Conservation (phyloP, 2,888 invertebrate genomes). For the Rotaria socialis region DNA sequence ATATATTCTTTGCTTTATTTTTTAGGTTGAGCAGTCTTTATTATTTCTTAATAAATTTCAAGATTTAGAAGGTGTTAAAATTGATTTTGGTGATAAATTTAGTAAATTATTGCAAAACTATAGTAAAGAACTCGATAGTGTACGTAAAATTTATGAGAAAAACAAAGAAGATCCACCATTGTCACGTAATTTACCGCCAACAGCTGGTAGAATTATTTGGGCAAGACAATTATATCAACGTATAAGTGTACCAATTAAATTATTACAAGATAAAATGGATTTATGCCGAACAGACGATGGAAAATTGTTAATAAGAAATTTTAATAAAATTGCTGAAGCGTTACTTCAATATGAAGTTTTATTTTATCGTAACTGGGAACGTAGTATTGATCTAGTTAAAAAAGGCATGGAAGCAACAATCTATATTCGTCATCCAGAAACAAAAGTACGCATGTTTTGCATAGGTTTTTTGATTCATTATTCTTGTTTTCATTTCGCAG, state of each 20-base stretch:
- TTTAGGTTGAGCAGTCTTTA: conserved; percentile 58
- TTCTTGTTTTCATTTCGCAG: background rate
- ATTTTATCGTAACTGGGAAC: conserved; percentile 58
- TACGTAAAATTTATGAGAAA: conserved; percentile 72
- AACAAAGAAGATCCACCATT: conserved; percentile 82
- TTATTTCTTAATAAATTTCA: conserved; percentile 58
- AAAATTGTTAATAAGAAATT: conserved; percentile 54
- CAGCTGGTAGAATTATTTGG: conserved; percentile 76
- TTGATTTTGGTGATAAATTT: conserved; percentile 60
- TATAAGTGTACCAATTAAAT: conserved; percentile 74
- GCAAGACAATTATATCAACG: conserved; percentile 74
- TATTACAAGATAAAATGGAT: conserved; percentile 55
- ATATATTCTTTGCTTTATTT: conserved; percentile 1
- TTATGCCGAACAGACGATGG: conserved; percentile 51
- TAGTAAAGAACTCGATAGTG: conserved; percentile 79
- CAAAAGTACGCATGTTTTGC: conserved; percentile 47
- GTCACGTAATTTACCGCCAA: conserved; percentile 81
- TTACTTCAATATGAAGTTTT: conserved; percentile 60
- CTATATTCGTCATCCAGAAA: conserved; percentile 63
- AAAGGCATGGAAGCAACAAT: conserved; percentile 57
- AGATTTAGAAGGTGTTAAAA: conserved; percentile 54
- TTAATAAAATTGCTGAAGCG: conserved; percentile 60
- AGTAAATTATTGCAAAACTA: conserved; percentile 57
- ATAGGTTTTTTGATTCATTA: conserved; percentile 8
- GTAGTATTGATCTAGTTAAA: conserved; percentile 56